Evolutionary conservation across 2,888 invertebrate species (phyloP), one percentile per base, ranked within the genome.

Genomic region (Cantharis nigra): DNA sequence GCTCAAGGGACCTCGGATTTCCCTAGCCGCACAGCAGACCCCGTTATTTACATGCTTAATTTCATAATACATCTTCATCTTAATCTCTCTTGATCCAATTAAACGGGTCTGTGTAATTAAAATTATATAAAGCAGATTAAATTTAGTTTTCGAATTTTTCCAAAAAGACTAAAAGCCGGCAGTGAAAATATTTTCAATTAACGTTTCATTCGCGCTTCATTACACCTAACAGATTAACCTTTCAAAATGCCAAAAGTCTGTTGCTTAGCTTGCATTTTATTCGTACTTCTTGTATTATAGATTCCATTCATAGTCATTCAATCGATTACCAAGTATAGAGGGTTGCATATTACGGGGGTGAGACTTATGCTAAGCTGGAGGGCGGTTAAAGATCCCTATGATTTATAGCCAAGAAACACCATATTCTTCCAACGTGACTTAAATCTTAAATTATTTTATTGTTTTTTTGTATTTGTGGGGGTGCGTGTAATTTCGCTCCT

Each of bases 381-480:
- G 84, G 83, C 72, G 81, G 80, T 81, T 83, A 84, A 86, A 86
- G 86, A 86, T 86, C 87, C 83, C 82, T 83, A 87, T 88, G 88
- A 88, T 88, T 87, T 88, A 88, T 87, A 81, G 83, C 84, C 80
- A 80, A 82, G 84, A 84, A 85, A 84, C 79, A 83, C 82, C 84
- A 87, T 87, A 87, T 87, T 87, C 85, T 86, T 85, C 81, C 82
- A 85, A 87, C 88, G 88, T 88, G 88, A 88, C 87, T 86, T 83
- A 87, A 87, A 87, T 85, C 83, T 83, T 83, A 88, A 88, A 88
- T 85, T 86, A 87, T 88, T 88, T 88, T 88, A 88, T 88, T 88
- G 87, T 88, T 88, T 88, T 88, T 85, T 80, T 26, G 79, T 78
- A 80, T 81, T 80, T 77, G 79, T 76, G 78, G 79, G 78, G 80